Conservation (phyloP, 1,140 invertebrate species). For the Hyposmocoma kahamanoa region DNA sequence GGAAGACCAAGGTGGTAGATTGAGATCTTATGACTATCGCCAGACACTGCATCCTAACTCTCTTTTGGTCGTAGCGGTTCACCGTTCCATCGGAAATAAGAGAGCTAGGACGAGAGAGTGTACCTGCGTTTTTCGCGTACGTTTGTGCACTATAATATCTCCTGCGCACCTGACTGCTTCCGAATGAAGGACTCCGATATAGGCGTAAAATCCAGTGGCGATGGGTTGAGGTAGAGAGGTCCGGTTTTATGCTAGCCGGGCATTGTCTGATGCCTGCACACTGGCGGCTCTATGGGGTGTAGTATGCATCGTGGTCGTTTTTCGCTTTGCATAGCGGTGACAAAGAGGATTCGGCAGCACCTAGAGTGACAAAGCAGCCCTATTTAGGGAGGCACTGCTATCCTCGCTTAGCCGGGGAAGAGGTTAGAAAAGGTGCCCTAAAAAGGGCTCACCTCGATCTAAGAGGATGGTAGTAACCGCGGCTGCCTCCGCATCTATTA, state of each 20-base stretch:
- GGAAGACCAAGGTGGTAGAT: no score
- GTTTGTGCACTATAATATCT: slow-evolving; percentile 16
- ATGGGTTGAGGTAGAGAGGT: slow-evolving; percentile 27
- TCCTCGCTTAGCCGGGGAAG: slow-evolving; percentile 1
- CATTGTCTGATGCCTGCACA: slow-evolving; percentile 26
- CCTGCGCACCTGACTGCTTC: slow-evolving; percentile 18
- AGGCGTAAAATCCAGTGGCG: slow-evolving; percentile 13
- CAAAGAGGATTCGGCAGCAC: slow-evolving; percentile 2
- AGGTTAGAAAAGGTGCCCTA: slow-evolving; percentile 6
- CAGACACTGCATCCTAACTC: slow-evolving; percentile 17
- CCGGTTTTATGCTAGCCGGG: slow-evolving; percentile 17
- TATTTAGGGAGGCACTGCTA: slow-evolving; percentile 6
- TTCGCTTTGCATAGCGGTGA: slow-evolving; percentile 1
- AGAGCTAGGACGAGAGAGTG: slow-evolving; percentile 12
- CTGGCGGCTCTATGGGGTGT: slow-evolving; percentile 12
- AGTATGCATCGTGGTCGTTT: slow-evolving; percentile 16
- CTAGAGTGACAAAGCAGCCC: slow-evolving; percentile 1
- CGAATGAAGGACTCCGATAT: slow-evolving; percentile 18
- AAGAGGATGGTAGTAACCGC: slow-evolving; percentile 12
- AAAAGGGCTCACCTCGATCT: neutral
- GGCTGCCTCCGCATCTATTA: slow-evolving; percentile 15
- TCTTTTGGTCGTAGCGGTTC: slow-evolving; percentile 4
- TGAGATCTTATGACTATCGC: no score
- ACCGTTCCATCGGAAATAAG: slow-evolving; percentile 14
- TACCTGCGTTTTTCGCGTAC: slow-evolving; percentile 16